Evolutionary conservation across 2,113 vertebrate genomes (phyloP), one percentile per base, ranked within the genome.

Genomic region (Sphyrna mokarran): DNA sequence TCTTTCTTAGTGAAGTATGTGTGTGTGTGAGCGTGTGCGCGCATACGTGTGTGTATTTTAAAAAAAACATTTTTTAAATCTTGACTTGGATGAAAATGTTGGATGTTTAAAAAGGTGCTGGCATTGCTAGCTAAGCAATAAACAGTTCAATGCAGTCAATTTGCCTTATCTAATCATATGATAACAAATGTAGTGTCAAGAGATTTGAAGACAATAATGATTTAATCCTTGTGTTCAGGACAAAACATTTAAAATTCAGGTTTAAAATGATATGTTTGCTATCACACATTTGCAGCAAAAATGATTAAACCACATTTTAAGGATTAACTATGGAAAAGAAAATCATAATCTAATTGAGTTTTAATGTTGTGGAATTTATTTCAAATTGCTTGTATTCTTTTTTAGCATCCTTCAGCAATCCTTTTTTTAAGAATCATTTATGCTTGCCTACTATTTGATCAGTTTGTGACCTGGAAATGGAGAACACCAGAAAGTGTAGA

Each of bases 341-440:
- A 94, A 37, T 70, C 8, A 69, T 40, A 94, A 94, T 94, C 91
- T 94, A 94, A 94, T 68, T 94, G 20, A 7, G n/a, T 94, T 68
- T 94, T 94, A 94, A 14, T 69, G 8, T 69, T 68, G 8, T 70
- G 20, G 87, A 54, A 16, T 61, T 90, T 90, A 58, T 90, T 90
- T 61, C 87, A 58, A 48, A 90, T 33, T 94, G 63, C 33, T 69
- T 69, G n/a, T 94, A 26, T 94, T 94, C 40, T 37, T 33, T 26
- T 40, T 69, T 68, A 23, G n/a, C 26, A 69, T 5, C 90, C 33
- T n/a, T 29, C 90, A 68, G 63, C 20, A 94, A 22, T 94, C n/a
- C 66, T 23, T 54, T 54, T 54, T 29, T 14, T 29, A 33, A 4
- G 16, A 61, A n/a, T 90, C 54, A 61, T 63, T 54, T 63, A 33